phyloP scores from a whole-genome alignment of 2,113 vertebrate species.

The Atrichornis clamosus region DNA sequence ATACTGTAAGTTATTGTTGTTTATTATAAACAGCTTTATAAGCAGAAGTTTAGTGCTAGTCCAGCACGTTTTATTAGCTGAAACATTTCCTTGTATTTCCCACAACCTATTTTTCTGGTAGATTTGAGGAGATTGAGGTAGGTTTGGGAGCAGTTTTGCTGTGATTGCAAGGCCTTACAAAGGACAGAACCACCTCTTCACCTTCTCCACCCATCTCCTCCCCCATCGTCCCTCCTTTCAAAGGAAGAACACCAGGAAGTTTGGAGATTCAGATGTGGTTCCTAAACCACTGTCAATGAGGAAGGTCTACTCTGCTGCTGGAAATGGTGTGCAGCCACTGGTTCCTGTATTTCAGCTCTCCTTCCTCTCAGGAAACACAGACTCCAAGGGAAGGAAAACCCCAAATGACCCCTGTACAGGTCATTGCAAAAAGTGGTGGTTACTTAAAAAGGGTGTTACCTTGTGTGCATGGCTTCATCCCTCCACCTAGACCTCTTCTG shows the following conservation, averaged over 20 bases:
- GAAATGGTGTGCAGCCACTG: constrained; percentile 20
- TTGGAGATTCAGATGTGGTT: constrained; percentile 12
- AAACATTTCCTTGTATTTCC: neutral
- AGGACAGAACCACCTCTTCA: neutral
- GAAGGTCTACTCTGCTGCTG: neutral
- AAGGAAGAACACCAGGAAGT: constrained; percentile 11
- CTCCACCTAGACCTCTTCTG: neutral
- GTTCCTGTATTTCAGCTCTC: constrained; percentile 54
- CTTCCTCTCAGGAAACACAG: constrained; percentile 57
- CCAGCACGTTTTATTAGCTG: neutral
- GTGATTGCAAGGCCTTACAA: neutral
- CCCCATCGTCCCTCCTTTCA: neutral
- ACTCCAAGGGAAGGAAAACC: constrained; percentile 45
- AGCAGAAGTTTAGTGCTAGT: neutral
- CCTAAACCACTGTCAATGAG: neutral
- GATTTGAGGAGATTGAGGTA: too few relatives aligned
- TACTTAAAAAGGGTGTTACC: constrained; percentile 8
- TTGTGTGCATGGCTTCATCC: neutral
- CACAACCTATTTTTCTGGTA: neutral
- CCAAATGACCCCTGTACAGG: constrained; percentile 4
- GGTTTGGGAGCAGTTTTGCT: neutral
- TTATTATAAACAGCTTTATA: neutral
- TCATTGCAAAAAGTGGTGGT: neutral
- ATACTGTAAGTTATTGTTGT: neutral
- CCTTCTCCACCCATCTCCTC: neutral